A percentile compares a stretch with the other conserved stretches of the same genome.
phyloP scores from a whole-genome alignment of 2,113 vertebrate species.

The Accipiter virgatus region DNA sequence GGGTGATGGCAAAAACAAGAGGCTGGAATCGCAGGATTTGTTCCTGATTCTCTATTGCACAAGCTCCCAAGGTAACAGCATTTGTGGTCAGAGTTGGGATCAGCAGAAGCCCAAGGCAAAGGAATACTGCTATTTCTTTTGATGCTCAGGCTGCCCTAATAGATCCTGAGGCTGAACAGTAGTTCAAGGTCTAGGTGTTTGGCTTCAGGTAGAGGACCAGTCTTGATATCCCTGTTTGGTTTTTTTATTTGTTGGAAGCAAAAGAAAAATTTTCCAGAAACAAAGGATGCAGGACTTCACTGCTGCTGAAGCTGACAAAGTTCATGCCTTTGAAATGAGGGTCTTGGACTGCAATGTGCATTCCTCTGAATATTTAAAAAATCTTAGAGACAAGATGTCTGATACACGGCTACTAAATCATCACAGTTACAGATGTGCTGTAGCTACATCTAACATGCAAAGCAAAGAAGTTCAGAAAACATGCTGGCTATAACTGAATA shows the following conservation, averaged over 20 bases:
- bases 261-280: not conserved
- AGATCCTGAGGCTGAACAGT: not conserved
- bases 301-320: not conserved
- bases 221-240: not conserved
- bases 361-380: not conserved
- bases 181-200: not conserved
- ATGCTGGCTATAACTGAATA: not conserved
- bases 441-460: not conserved
- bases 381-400: not conserved
- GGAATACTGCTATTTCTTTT: not conserved
- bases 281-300: not conserved
- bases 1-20: not conserved
- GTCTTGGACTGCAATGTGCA: not conserved
- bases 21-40: not conserved
- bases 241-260: not conserved
- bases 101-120: not conserved
- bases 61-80: not conserved
- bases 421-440: not conserved
- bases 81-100: not conserved
- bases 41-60: not conserved
- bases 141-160: not conserved
- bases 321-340: not conserved
- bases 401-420: not conserved
- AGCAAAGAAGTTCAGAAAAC: not conserved
- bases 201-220: not conserved